Conservation (phyloP, 2,888 invertebrate genomes). For the Lepidocyrtoides sp. region DNA sequence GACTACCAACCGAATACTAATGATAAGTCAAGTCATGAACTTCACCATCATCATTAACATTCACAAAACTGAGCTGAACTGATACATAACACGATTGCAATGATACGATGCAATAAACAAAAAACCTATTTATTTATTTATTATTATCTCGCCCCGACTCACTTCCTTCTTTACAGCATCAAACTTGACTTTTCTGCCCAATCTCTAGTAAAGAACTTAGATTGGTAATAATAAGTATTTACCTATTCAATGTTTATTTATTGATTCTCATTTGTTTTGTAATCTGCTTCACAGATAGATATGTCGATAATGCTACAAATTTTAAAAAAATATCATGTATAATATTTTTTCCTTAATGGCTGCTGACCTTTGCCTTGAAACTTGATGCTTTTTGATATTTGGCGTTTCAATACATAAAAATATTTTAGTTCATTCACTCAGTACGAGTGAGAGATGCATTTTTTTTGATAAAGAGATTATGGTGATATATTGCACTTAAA, state of each 20-base stretch:
- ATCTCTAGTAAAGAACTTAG: too few relatives aligned
- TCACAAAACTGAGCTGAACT: background rate
- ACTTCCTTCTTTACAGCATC: background rate
- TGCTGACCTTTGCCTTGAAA: slow-evolving; percentile 56
- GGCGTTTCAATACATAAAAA: background rate
- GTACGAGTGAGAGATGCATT: background rate
- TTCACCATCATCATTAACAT: background rate
- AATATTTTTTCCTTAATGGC: slow-evolving; percentile 18
- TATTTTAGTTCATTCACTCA: background rate
- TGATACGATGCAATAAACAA: background rate
- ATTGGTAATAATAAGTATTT: too few relatives aligned
- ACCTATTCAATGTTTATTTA: background rate
- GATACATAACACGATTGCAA: background rate
- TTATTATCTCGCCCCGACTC: background rate
- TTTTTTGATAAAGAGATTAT: too few relatives aligned
- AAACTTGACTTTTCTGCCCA: too few relatives aligned
- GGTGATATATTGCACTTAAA: slow-evolving; percentile 35
- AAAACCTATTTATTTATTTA: background rate
- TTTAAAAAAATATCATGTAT: background rate
- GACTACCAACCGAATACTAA: background rate
- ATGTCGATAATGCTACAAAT: background rate
- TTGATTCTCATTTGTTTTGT: background rate
- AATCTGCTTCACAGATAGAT: background rate
- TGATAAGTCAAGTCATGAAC: background rate
- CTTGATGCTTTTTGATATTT: background rate